phyloP scores from a whole-genome alignment of 2,888 invertebrate species.

The Agapostemon virescens region DNA sequence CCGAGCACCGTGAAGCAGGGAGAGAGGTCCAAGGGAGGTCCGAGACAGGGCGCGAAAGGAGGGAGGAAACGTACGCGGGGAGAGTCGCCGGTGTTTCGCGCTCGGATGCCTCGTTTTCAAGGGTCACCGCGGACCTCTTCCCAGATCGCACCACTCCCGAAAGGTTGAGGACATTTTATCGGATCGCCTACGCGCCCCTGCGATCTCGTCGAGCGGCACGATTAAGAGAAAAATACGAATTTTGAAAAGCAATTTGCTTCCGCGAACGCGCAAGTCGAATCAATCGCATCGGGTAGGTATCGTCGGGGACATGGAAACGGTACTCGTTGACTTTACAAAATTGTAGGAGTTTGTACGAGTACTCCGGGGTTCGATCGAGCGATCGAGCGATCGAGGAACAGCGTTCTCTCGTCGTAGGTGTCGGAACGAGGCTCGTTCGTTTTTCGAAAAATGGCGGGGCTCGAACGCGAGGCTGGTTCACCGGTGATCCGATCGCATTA shows the following conservation, averaged over 20 bases:
- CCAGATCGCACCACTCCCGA: background rate
- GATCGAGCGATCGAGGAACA: no score
- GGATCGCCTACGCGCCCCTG: background rate
- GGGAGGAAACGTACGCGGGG: no score
- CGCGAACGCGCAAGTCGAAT: no score
- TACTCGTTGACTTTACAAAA: no score
- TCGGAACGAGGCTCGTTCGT: background rate
- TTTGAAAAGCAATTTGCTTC: background rate
- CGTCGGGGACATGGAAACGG: no score
- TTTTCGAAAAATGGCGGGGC: background rate
- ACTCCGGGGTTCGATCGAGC: no score
- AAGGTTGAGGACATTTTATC: background rate
- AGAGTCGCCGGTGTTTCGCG: no score
- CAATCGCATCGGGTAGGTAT: no score
- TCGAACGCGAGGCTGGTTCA: background rate
- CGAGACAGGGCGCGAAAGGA: no score
- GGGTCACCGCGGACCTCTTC: background rate
- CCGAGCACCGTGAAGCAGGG: background rate
- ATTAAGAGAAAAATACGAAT: background rate
- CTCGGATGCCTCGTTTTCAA: background rate
- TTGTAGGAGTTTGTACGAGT: no score
- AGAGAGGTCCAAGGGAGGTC: background rate
- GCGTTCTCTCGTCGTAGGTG: background rate
- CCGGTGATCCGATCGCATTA: conserved; percentile 7
- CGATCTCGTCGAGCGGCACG: background rate